These are phyloP conservation scores for Sapajus apella DNA, from an alignment of 2,113 vertebrate genomes.

Conservation along the genomic window DNA sequence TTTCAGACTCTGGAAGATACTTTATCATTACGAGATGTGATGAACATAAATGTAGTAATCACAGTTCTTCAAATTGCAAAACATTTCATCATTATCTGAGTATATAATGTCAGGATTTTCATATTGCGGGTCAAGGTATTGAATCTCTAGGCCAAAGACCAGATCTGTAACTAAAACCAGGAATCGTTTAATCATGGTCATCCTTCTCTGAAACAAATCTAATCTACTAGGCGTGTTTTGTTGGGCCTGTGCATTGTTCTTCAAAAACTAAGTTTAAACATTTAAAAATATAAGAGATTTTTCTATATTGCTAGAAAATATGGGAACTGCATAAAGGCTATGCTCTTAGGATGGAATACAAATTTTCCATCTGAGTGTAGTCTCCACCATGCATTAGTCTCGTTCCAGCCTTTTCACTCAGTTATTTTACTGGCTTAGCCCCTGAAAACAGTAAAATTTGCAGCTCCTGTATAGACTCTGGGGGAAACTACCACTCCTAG, in stretches of 20 bases:
- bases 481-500: neutral
- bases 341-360: neutral
- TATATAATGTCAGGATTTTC: neutral
- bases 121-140: neutral
- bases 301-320: neutral
- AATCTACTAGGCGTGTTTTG: neutral
- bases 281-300: neutral
- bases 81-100: neutral
- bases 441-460: neutral
- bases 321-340: neutral
- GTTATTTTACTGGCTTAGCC: neutral
- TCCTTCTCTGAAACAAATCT: neutral
- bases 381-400: neutral
- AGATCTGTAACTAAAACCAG: neutral
- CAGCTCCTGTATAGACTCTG: neutral
- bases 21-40: neutral
- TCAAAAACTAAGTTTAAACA: neutral
- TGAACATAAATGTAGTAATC: neutral
- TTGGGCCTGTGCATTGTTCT: neutral
- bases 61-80: neutral
- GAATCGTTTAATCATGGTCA: neutral
- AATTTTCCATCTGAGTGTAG: neutral
- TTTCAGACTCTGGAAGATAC: neutral
- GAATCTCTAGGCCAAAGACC: neutral
- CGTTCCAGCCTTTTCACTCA: neutral